Percentiles rank a stretch among this genome's conserved stretches.
Conservation (phyloP, 2,888 invertebrate species). For the Mactromeris polynyma region DNA sequence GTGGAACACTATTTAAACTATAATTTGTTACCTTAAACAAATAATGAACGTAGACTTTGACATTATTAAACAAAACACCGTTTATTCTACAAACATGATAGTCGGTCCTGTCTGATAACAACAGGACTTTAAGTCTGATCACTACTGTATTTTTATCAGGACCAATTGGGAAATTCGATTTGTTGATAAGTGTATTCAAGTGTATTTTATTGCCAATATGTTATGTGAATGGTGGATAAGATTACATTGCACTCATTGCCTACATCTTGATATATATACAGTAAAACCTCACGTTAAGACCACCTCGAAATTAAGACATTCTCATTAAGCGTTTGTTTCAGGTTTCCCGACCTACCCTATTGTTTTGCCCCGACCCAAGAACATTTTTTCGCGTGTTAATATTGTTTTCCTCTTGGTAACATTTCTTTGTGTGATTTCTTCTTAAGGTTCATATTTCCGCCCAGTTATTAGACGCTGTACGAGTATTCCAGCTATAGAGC, state of each 20-base stretch:
- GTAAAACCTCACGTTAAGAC: too few species aligned
- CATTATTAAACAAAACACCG: constrained; percentile 14
- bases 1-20: constrained; percentile 13
- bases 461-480: too few species aligned
- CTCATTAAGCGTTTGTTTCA: too few species aligned
- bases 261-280: too few species aligned
- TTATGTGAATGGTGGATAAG: not conserved
- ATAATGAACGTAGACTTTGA: constrained; percentile 21
- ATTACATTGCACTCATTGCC: not conserved
- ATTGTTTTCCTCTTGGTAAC: too few species aligned
- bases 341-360: too few species aligned
- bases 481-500: too few species aligned
- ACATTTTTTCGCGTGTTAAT: too few species aligned
- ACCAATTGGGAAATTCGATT: not conserved
- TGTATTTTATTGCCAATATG: constrained; percentile 6
- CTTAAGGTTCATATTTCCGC: too few species aligned
- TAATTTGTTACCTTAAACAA: constrained; percentile 42
- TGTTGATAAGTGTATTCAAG: constrained; percentile 4
- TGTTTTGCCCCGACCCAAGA: too few species aligned
- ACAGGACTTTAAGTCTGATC: not conserved
- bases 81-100: not conserved
- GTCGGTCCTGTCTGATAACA: not conserved
- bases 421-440: too few species aligned
- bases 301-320: too few species aligned
- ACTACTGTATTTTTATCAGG: not conserved